Base-by-base conservation (phyloP, 1,140 invertebrate species). In the Bombus pyrosoma region DNA sequence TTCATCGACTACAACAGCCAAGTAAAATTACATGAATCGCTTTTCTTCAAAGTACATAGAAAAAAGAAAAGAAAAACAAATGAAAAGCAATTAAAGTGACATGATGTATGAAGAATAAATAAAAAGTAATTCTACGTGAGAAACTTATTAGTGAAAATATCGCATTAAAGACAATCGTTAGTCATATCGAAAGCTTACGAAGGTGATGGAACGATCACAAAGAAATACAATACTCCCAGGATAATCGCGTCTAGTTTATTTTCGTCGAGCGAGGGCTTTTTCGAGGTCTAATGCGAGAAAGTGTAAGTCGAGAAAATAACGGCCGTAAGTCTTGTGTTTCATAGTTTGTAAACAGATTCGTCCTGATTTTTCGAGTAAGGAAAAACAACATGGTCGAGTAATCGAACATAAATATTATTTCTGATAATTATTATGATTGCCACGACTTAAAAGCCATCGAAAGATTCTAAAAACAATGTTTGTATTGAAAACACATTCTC, bases 1-100 rank as follows among this genome's bases (percentile, higher is more conserved):
- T n/a, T 94, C 92, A 8, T 93, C 93, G 37, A 89, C 90, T 93
- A 47, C 1, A 79, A 87, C 9, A 53, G 39, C 22, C 32, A 22
- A 74, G 0, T 13, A 59, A 39, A 0, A 25, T 69, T 84, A 25
- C 57, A 32, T 28, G 28, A 1, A 57, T 28, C 0, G 18, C 22
- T 9, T 12, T 28, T 39, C 3, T 22, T 18, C 25, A 34, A 77
- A 71, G 25, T 25, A 43, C 2, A 41, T 28, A 34, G 43, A 9
- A 18, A 74, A 22, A 1, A 13, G 8, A 28, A 1, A 34, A 25
- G 2, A n/a, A 32, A 81, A 28, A n/a, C 12, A 34, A 12, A 13
- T n/a, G 12, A 8, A 62, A n/a, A 62, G 0, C 4, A 25, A 66
- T 32, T 2, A 15, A 32, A 8, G 5, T 5, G 6, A 3, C 6